These are phyloP conservation scores for Philonicus albiceps DNA, from an alignment of 2,888 invertebrate genomes.

Conservation along the genomic window DNA sequence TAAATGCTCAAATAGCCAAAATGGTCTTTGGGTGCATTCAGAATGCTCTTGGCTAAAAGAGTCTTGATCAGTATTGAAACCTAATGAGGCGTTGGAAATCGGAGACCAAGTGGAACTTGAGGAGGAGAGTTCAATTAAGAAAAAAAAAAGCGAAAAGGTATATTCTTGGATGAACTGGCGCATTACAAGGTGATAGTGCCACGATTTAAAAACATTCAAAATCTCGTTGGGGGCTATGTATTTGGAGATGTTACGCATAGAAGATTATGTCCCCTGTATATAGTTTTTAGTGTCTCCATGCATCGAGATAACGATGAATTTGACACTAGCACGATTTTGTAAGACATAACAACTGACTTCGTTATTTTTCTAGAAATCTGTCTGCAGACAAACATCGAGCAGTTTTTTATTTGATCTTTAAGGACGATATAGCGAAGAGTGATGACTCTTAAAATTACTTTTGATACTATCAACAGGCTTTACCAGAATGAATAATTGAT, in stretches of 20 bases:
- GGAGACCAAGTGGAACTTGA: not conserved
- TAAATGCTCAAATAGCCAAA: not conserved
- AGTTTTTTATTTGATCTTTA: not conserved
- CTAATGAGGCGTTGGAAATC: not conserved
- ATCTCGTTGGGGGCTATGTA: not conserved
- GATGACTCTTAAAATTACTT: not conserved
- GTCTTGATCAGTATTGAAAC: not conserved
- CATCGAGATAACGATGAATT: not conserved
- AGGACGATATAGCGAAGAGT: not conserved
- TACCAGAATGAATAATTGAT: not conserved
- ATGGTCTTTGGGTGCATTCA: not conserved
- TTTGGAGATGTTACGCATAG: not conserved
- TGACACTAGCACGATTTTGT: not conserved
- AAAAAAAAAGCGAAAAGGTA: not conserved
- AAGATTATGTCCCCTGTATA: not conserved
- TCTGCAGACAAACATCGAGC: not conserved
- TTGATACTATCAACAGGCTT: not conserved
- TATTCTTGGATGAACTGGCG: not conserved
- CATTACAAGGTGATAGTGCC: not conserved
- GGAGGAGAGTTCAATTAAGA: not conserved
- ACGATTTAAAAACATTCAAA: not conserved
- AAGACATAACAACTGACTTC: not conserved
- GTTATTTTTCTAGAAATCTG: not conserved
- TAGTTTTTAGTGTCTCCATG: not conserved
- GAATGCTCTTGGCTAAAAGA: not conserved